phyloP scores from a whole-genome alignment of 1,140 invertebrate genomes.

The Dreissena polymorpha region DNA sequence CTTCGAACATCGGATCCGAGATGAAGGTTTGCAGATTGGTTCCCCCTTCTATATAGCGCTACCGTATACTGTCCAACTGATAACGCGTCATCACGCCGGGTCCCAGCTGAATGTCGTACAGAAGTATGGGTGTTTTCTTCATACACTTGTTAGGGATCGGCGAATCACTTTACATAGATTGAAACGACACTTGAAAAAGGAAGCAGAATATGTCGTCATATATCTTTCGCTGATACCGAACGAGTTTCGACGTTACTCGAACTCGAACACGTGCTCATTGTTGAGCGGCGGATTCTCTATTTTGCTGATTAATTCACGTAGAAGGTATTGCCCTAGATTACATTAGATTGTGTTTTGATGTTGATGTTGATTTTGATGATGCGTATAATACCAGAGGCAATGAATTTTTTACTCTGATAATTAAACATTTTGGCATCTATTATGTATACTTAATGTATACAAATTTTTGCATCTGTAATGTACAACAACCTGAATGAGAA shows the following conservation, averaged over 20 bases:
- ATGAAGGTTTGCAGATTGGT: slow-evolving; percentile 64
- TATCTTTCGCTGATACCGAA: slow-evolving; percentile 51
- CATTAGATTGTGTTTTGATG: too few species aligned
- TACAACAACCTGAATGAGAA: too few species aligned
- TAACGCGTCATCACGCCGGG: slow-evolving; percentile 64
- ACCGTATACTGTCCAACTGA: slow-evolving; percentile 64
- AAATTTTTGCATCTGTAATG: too few species aligned
- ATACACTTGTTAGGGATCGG: slow-evolving; percentile 63
- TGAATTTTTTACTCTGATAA: too few species aligned
- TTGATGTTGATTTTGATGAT: too few species aligned
- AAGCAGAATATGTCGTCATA: slow-evolving; percentile 64
- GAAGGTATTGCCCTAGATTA: too few species aligned
- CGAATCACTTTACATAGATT: slow-evolving; percentile 65
- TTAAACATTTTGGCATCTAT: too few species aligned
- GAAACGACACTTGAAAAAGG: slow-evolving; percentile 65
- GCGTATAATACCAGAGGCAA: too few species aligned
- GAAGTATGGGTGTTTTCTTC: slow-evolving; percentile 66
- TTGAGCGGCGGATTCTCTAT: too few species aligned
- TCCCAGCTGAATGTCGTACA: slow-evolving; percentile 72
- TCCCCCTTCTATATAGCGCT: slow-evolving; percentile 69
- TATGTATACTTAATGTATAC: too few species aligned
- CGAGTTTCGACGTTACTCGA: slow-evolving; percentile 57
- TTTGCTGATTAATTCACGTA: too few species aligned
- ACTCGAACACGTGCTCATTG: too few species aligned
- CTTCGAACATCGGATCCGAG: slow-evolving; percentile 62